Evolutionary conservation across 2,113 vertebrate species (phyloP).

Genomic region (Cnemophilus loriae): DNA sequence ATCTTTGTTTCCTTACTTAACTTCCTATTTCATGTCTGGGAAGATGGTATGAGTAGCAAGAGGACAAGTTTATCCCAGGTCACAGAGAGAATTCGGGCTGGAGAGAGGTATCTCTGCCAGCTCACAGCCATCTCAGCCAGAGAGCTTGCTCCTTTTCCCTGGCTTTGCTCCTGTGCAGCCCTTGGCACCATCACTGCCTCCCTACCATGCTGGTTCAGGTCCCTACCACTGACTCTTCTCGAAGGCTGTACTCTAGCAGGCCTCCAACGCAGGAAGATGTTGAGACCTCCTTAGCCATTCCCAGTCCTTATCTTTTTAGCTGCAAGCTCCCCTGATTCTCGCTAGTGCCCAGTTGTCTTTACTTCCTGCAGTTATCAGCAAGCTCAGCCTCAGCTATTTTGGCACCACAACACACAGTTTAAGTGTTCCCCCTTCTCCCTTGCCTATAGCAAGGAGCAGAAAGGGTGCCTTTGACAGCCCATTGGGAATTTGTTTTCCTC

Average conservation of each 20-base stretch:
- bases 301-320: not conserved
- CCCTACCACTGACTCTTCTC: not conserved
- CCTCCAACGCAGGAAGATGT: rapidly evolving
- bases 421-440: not conserved
- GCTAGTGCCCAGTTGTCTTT: not conserved
- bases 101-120: not conserved
- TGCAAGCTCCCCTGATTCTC: not conserved
- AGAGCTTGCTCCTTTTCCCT: not conserved
- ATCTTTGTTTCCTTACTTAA: not conserved
- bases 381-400: not conserved
- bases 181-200: not conserved
- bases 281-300: not conserved
- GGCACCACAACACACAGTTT: not conserved
- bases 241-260: not conserved
- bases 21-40: not conserved
- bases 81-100: not conserved
- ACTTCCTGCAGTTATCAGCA: not conserved
- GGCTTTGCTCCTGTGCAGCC: rapidly evolving
- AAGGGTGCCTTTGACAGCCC: not conserved
- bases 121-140: not conserved
- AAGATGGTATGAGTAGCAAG: not conserved
- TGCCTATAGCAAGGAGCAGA: not conserved
- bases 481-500: not conserved
- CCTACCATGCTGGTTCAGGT: not conserved
- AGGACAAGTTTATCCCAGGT: not conserved